Evolutionary conservation across 37 sponge, comb jelly and placozoan species (phyloP).

Genomic region (Mnemiopsis leidyi): DNA sequence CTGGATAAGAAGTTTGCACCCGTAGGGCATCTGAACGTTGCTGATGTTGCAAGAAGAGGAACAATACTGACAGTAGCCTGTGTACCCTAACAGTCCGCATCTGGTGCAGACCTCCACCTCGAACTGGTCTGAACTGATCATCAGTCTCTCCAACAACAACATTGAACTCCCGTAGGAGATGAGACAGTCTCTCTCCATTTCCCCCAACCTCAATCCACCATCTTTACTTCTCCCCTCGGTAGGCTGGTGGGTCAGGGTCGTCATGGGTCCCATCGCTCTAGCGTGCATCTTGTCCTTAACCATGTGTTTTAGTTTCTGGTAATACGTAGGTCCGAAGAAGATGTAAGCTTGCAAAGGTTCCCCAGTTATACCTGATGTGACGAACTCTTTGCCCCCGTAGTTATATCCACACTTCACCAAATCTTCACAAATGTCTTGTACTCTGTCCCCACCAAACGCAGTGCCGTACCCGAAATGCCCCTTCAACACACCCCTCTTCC

Average conservation of each 20-base stretch:
- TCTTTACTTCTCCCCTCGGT: slow-evolving; percentile 95
- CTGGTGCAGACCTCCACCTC: slow-evolving; percentile 92
- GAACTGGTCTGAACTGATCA: slow-evolving; percentile 95
- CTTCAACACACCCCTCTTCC: slow-evolving; percentile 89
- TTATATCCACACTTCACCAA: slow-evolving; percentile 87
- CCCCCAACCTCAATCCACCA: slow-evolving; percentile 95
- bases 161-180: slow-evolving; percentile 97
- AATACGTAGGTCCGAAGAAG: slow-evolving; percentile 98
- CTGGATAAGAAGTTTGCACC: slow-evolving; percentile 96
- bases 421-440: slow-evolving; percentile 79
- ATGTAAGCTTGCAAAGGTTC: slow-evolving; percentile 90
- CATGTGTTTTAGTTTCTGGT: slow-evolving; percentile 99
- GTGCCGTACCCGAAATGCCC: slow-evolving; percentile 94
- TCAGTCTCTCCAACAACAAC: slow-evolving; percentile 92
- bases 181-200: slow-evolving; percentile 99
- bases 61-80: slow-evolving; percentile 94
- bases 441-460: slow-evolving; percentile 87
- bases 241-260: slow-evolving; percentile 93
- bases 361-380: slow-evolving; percentile 97
- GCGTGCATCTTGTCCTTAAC: slow-evolving; percentile 99
- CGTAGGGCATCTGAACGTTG: slow-evolving; percentile 94
- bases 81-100: slow-evolving; percentile 95
- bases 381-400: slow-evolving; percentile 92
- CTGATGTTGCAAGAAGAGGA: slow-evolving; percentile 83
- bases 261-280: slow-evolving; percentile 90